Evolutionary conservation across 2,113 vertebrate genomes (phyloP).

Genomic region (Spheniscus mendiculus): DNA sequence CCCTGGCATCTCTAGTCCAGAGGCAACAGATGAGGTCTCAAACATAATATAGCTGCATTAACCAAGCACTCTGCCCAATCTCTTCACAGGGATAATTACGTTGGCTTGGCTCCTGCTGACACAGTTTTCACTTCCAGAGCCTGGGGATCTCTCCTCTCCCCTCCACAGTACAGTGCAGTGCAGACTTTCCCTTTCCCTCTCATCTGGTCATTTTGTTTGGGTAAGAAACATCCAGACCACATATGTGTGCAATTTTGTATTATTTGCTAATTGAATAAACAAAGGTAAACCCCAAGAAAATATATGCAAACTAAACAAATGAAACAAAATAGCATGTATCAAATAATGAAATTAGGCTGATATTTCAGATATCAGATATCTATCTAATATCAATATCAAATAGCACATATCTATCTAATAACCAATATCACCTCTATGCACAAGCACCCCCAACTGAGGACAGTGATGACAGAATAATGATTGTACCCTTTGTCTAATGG

Average conservation of each 20-base stretch:
- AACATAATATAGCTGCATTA: neutral
- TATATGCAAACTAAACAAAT: neutral
- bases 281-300: neutral
- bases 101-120: conserved; percentile 5
- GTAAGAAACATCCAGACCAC: neutral
- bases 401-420: neutral
- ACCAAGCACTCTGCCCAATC: neutral
- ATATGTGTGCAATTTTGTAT: neutral
- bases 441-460: neutral
- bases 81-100: conserved; percentile 9
- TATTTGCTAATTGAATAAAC: neutral
- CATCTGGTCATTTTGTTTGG: neutral
- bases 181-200: neutral
- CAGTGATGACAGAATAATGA: neutral
- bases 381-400: neutral
- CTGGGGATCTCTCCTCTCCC: neutral
- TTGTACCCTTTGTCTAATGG: neutral
- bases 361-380: neutral
- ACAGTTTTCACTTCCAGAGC: neutral
- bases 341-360: neutral
- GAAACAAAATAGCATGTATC: neutral
- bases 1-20: neutral
- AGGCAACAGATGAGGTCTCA: neutral
- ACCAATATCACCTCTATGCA: neutral
- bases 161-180: neutral